A percentile compares a stretch with the other conserved stretches of the same genome.
These are phyloP conservation scores for Luscinia luscinia DNA, from an alignment of 2,797 vertebrate genomes.

Conservation along the genomic window DNA sequence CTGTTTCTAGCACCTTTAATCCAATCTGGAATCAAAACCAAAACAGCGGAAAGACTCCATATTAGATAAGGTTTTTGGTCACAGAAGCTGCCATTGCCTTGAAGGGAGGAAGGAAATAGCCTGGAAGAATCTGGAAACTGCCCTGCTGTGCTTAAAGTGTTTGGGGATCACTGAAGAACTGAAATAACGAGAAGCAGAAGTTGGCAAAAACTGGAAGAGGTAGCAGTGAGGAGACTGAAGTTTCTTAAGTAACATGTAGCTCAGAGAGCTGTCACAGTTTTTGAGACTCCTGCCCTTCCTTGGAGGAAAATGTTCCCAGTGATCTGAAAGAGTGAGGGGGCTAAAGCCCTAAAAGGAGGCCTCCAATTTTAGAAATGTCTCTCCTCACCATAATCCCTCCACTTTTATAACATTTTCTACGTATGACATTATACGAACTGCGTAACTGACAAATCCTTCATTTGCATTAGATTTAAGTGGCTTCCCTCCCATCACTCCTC, in stretches of 20 bases:
- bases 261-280: constrained; percentile 31
- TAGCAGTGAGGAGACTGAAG: neutral
- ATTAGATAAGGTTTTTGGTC: neutral
- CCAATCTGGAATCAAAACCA: neutral
- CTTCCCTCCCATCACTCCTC: constrained; percentile 61
- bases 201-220: constrained; percentile 16
- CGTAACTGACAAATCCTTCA: constrained; percentile 70
- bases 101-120: neutral
- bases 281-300: constrained; percentile 41
- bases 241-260: constrained; percentile 10
- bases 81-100: neutral
- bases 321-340: constrained; percentile 27
- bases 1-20: constrained; percentile 17
- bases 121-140: constrained; percentile 11
- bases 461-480: constrained; percentile 71
- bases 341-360: constrained; percentile 20
- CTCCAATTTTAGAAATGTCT: constrained; percentile 49
- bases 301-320: neutral
- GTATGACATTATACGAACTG: constrained; percentile 53
- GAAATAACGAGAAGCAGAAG: neutral
- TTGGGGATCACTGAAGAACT: neutral
- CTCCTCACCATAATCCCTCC: constrained; percentile 50
- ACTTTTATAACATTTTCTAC: constrained; percentile 56
- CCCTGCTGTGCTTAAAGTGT: neutral
- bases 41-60: neutral